Evolutionary conservation across 2,888 invertebrate species (phyloP).

Genomic region (Dynastes hyllus): DNA sequence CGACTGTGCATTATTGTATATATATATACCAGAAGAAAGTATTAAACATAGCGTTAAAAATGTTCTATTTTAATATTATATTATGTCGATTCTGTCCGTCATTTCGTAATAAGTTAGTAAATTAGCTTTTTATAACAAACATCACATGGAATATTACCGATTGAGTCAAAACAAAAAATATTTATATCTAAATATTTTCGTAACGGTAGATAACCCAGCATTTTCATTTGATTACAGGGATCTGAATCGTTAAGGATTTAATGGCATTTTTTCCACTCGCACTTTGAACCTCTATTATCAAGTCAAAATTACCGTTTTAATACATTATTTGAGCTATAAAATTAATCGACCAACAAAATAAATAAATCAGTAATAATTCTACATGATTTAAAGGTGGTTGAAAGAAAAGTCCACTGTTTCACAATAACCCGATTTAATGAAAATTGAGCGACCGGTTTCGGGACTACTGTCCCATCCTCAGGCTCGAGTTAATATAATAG

Average conservation of each 20-base stretch:
- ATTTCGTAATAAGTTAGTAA: slow-evolving; percentile 54
- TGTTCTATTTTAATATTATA: slow-evolving; percentile 52
- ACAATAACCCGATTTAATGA: too few species aligned
- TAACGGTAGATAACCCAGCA: neutral
- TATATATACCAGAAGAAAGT: slow-evolving; percentile 46
- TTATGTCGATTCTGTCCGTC: slow-evolving; percentile 52
- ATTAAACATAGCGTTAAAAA: slow-evolving; percentile 25
- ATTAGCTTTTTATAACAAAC: slow-evolving; percentile 53
- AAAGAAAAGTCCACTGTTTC: too few species aligned
- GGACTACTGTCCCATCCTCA: too few species aligned
- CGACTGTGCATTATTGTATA: slow-evolving; percentile 58
- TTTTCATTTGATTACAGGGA: neutral
- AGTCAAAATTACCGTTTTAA: too few species aligned
- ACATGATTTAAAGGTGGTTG: too few species aligned
- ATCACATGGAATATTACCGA: slow-evolving; percentile 26
- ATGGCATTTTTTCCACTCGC: neutral
- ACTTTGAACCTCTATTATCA: too few species aligned
- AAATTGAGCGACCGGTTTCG: too few species aligned
- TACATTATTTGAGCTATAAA: too few species aligned
- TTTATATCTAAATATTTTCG: neutral
- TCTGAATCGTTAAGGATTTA: slow-evolving; percentile 16
- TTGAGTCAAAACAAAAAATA: slow-evolving; percentile 14
- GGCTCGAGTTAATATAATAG: too few species aligned
- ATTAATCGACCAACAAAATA: too few species aligned
- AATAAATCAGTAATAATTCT: too few species aligned